Percentiles rank a stretch among this genome's conserved stretches.
Conservation (phyloP, 2,797 vertebrate species). For the Coracias cyanogaster region DNA sequence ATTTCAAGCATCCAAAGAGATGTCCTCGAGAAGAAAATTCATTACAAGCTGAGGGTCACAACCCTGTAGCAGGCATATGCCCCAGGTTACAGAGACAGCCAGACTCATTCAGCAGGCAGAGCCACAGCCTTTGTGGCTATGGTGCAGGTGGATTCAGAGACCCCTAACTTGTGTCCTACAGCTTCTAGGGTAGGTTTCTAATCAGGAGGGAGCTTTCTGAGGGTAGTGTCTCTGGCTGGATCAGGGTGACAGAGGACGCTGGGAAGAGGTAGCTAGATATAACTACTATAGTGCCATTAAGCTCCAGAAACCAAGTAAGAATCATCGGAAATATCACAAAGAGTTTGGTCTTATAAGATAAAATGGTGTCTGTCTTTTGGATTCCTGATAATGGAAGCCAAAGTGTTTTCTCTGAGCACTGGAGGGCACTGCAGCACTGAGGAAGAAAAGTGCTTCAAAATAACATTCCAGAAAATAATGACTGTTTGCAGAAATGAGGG, state of each 20-base stretch:
- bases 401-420: conserved; percentile 15
- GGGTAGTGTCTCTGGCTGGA: neutral
- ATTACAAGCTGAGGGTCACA: neutral
- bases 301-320: neutral
- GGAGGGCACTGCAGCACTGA: conserved; percentile 73
- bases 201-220: neutral
- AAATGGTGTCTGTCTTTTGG: conserved; percentile 68
- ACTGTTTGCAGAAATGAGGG: neutral
- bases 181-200: neutral
- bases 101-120: neutral
- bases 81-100: neutral
- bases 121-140: neutral
- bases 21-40: neutral
- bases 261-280: neutral
- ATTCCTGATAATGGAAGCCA: conserved; percentile 18
- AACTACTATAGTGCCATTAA: neutral
- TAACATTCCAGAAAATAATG: conserved; percentile 3
- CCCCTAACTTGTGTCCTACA: no score
- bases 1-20: neutral
- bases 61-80: neutral
- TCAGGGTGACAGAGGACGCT: neutral
- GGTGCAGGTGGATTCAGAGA: neutral
- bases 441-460: neutral
- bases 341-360: neutral
- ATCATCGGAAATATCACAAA: neutral